These are phyloP conservation scores for Sinopyrophorus schimmeli DNA, from an alignment of 2,888 invertebrate genomes.

Conservation along the genomic window DNA sequence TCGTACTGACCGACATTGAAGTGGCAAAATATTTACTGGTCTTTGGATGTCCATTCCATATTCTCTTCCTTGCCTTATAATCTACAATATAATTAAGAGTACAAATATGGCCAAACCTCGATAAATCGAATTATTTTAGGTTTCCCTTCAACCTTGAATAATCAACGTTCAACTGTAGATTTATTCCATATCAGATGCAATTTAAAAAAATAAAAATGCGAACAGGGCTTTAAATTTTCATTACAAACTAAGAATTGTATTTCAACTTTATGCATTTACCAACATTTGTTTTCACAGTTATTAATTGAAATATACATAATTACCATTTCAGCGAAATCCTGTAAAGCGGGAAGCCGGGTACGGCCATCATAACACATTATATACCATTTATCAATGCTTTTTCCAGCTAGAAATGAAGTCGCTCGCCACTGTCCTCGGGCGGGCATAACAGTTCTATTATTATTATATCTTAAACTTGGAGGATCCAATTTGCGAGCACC, in stretches of 20 bases:
- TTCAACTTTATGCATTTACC: no score
- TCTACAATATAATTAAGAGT: constrained; percentile 10
- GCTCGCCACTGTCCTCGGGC: constrained; percentile 56
- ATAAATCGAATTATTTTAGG: no score
- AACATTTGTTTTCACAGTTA: neutral
- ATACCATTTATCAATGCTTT: constrained; percentile 55
- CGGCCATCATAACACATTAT: constrained; percentile 52
- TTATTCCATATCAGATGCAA: neutral
- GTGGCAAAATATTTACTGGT: constrained; percentile 18
- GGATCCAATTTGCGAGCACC: constrained; percentile 77
- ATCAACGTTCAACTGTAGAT: no score
- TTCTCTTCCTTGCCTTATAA: constrained; percentile 12
- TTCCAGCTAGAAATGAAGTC: constrained; percentile 49
- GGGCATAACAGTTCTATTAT: constrained; percentile 46
- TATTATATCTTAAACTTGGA: constrained; percentile 73
- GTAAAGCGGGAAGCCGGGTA: constrained; percentile 36
- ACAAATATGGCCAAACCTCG: neutral
- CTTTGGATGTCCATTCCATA: constrained; percentile 38
- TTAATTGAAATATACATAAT: no score
- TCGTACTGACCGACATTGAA: constrained; percentile 2
- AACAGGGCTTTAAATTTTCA: no score
- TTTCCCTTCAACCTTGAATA: no score
- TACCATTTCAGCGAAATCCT: constrained; percentile 47
- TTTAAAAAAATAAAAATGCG: neutral
- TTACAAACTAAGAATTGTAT: no score